Evolutionary conservation across 2,888 invertebrate genomes (phyloP).

Genomic region (Phortica magna): DNA sequence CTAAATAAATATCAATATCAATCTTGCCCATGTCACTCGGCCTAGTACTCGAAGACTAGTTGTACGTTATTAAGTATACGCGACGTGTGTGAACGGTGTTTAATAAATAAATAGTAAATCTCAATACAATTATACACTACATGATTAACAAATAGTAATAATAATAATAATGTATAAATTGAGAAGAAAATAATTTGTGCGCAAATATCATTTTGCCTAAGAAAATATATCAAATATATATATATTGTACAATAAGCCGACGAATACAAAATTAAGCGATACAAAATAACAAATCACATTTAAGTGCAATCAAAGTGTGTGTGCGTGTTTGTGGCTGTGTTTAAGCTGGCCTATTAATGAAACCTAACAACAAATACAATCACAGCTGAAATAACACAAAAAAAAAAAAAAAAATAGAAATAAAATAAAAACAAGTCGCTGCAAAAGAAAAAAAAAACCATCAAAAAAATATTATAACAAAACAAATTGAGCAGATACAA

Average conservation of each 20-base stretch:
- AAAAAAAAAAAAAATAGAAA: slow-evolving; percentile 19
- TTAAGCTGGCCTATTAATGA: slow-evolving; percentile 11
- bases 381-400: slow-evolving; percentile 19
- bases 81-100: slow-evolving; percentile 23
- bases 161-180: not conserved
- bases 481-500: slow-evolving; percentile 29
- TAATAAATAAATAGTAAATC: slow-evolving; percentile 4
- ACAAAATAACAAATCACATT: not conserved
- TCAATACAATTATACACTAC: slow-evolving; percentile 2
- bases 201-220: not conserved
- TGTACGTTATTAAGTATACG: slow-evolving; percentile 21
- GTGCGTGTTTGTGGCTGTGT: slow-evolving; percentile 21
- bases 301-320: slow-evolving; percentile 16
- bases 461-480: slow-evolving; percentile 9
- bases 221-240: too few relatives aligned
- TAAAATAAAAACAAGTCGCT: slow-evolving; percentile 21
- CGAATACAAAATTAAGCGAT: slow-evolving; percentile 4
- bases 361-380: slow-evolving; percentile 6
- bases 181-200: not conserved
- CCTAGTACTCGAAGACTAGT: not conserved
- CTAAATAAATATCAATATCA: slow-evolving; percentile 38
- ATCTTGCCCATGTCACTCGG: slow-evolving; percentile 10
- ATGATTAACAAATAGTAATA: slow-evolving; percentile 17
- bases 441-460: not conserved
- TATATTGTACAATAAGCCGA: not conserved